Base-by-base conservation (phyloP, 1,140 invertebrate genomes). In the Laupala kohalensis region DNA sequence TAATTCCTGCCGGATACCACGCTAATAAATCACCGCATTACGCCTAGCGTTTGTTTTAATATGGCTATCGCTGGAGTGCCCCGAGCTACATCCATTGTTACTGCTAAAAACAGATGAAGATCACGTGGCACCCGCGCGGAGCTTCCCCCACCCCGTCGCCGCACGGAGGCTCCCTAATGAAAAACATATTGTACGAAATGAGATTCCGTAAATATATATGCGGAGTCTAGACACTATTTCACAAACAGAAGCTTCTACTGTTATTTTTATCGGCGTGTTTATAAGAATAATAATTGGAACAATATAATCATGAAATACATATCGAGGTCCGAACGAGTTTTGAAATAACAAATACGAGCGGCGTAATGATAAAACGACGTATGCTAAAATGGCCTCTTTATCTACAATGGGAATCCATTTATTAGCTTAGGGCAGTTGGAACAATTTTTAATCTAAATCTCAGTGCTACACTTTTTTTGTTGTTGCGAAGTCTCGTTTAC, bases 31-130 rank as follows among this genome's bases (percentile, higher is more conserved):
- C 67, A 68, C 27, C 26, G 67, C 27, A 68, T 68, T 68, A 68
- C 67, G 67, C 67, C 29, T 68, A 68, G 28, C 67, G 67, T 68
- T 68, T 68, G 67, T 68, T 68, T 68, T 68, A 68, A 68, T 68
- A 68, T 68, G 67, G 67, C 67, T 68, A 68, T 68, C 67, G 67
- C 67, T 68, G 24, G 67, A 29, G 28, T 12, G 67, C 67, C 28
- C 12, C 67, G 64, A 25, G 64, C 64, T 27, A 29, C 67, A 68
- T 27, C 66, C 66, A 67, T 67, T 67, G 66, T 67, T 67, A 27
- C 25, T 53, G 25, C 27, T 67, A 67, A 67, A 67, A 67, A 68
- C 67, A 68, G 67, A 68, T 68, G 28, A 68, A 68, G 67, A 29
- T 37, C 29, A 30, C 13, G 29, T 23, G n/a, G 64, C 67, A 27